These are phyloP conservation scores for Pygathrix nemaeus DNA, from an alignment of 2,113 vertebrate species.

Conservation along the genomic window DNA sequence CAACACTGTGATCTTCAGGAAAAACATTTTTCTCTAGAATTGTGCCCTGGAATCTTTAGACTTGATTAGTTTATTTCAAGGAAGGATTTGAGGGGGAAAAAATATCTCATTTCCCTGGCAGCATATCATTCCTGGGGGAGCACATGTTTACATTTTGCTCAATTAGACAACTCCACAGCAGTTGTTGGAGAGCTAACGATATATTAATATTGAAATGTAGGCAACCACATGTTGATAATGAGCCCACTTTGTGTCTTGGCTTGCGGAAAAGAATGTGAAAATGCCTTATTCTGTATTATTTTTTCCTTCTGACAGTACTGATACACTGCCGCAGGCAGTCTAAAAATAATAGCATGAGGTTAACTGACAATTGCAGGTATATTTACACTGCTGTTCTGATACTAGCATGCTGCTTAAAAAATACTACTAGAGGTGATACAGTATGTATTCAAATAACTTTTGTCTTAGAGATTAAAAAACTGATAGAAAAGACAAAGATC, in stretches of 20 bases:
- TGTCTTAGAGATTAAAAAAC: constrained; percentile 69
- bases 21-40: not conserved
- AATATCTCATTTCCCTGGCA: constrained; percentile 64
- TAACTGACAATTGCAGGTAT: constrained; percentile 89
- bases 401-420: constrained; percentile 85
- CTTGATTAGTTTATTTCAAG: constrained; percentile 64
- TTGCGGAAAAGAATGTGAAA: constrained; percentile 81
- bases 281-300: constrained; percentile 82
- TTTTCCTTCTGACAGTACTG: constrained; percentile 84
- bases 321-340: constrained; percentile 84
- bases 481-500: constrained; percentile 51
- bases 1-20: constrained; percentile 29
- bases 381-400: constrained; percentile 86
- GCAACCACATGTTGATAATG: constrained; percentile 85
- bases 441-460: constrained; percentile 80
- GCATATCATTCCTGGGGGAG: constrained; percentile 72
- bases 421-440: constrained; percentile 70
- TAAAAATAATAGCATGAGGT: constrained; percentile 86
- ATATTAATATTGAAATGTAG: constrained; percentile 80
- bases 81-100: not conserved
- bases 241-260: constrained; percentile 82
- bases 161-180: constrained; percentile 65
- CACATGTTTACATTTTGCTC: constrained; percentile 79
- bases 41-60: constrained; percentile 7
- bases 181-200: constrained; percentile 74